Base-by-base conservation (phyloP, 1,140 invertebrate species). In the Drosophila nasuta region DNA sequence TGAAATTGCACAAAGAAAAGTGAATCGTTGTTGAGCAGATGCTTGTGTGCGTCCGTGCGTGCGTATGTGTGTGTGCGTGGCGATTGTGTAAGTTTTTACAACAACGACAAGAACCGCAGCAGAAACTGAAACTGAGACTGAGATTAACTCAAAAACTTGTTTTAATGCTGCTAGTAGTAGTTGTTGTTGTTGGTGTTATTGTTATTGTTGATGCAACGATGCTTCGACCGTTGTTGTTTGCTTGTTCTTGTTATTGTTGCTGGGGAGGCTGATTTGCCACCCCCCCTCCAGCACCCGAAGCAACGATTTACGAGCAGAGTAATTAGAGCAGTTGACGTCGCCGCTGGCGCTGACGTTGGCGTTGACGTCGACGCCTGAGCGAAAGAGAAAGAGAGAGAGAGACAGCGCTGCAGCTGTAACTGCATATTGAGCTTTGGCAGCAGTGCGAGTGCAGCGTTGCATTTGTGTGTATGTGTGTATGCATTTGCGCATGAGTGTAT, bases 1-100 rank as follows among this genome's bases (percentile, higher is more conserved):
- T 87, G 85, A 70, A 87, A 87, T 87, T 83, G 83, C 83, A 87
- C 83, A 87, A 87, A 87, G 83, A 87, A 87, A 87, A 87, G 83
- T 87, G 83, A 87, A 87, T 87, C 74, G 85, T 68, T 72, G 85
- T 68, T 72, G 75, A 79, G 82, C 63, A 65, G 45, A 59, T 62
- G 62, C 70, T 35, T 48, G 67, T 75, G 43, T 75, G 73, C 28
- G 62, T 75, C 49, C 25, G 52, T 49, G 70, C 15, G 41, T 66
- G 41, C 71, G 51, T 25, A 52, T 66, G 59, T 75, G 43, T 75
- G 72, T 28, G 60, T 75, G 72, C 35, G 59, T 43, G 60, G 60
- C 68, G 80, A 80, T 87, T 87, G 82, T 87, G 82, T 87, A 88
- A 87, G 82, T 87, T 87, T 86, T 82, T 59, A 82, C 78, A 62